Base-by-base conservation (phyloP, 2,797 vertebrate genomes). In the Harpagifer antarcticus region DNA sequence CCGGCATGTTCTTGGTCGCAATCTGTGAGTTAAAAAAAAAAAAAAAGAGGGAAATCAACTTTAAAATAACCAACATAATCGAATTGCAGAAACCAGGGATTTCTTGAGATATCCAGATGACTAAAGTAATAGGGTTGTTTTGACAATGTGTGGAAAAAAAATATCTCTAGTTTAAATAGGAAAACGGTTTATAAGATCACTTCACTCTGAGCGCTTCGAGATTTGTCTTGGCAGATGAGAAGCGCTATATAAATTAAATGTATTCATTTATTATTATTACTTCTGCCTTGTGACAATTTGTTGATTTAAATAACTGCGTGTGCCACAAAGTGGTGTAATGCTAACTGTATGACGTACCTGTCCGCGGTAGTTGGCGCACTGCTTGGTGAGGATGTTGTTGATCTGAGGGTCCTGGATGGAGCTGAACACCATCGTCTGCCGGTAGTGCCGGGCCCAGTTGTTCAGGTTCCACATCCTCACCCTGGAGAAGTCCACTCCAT, bases 391-490 rank as follows among this genome's bases (percentile, higher is more conserved):
- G 90, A 99, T 86, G 43, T 95, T 97, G 90, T 97, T 98, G 87
- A 99, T 96, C 89, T 98, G 97, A 0, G 98, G 97, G 45, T 99
- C 94, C 81, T 96, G 97, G 66, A 99, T 89, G 45, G 96, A 95
- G 9, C 97, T 97, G 79, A 99, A 98, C 58, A 99, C 92, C 86
- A 99, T 90, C 0, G 97, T 99, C 93, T 99, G 97, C 19, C 98
- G 95, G 90, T 98, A 99, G 88, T 95, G 94, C 84, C 76, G 92
- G 60, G 96, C 92, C 97, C 97, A 98, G 90, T 96, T 97, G 85
- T 96, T 98, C 72, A 99, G 95, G 87, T 91, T 98, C 96, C 95
- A 97, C 96, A 98, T 96, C 54, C 98, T 94, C 57, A 99, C 98
- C 5, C 97, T 94, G 74, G 98, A 99, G 33, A 99, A 99, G 91